Percentiles rank a stretch among this genome's conserved stretches.
Evolutionary conservation across 2,888 invertebrate species (phyloP).

Genomic region (Scelioninae gen. 1): DNA sequence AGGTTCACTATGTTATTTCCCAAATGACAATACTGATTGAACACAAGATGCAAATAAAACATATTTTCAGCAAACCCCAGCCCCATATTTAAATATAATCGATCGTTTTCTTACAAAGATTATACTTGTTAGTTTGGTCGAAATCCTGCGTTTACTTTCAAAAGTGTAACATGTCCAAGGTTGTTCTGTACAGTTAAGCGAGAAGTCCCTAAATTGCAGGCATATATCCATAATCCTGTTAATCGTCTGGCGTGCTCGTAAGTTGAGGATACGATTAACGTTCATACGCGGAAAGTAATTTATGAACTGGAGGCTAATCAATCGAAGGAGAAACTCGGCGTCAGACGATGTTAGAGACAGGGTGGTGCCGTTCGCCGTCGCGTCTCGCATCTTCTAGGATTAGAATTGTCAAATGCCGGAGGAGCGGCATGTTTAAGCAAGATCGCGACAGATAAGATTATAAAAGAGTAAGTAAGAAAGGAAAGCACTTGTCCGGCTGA

Average conservation of each 20-base stretch:
- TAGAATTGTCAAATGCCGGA: conserved; percentile 42
- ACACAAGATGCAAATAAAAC: neutral
- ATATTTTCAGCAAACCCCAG: neutral
- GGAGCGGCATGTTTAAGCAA: conserved; percentile 37
- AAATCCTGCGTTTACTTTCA: conserved; percentile 13
- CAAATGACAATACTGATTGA: neutral
- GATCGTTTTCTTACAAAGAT: neutral
- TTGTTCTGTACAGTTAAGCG: conserved; percentile 46
- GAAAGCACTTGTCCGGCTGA: conserved; percentile 56
- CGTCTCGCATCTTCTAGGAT: conserved; percentile 31
- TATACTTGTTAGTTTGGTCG: conserved; percentile 8
- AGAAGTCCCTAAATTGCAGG: conserved; percentile 46
- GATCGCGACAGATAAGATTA: conserved; percentile 64
- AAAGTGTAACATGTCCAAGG: conserved; percentile 23
- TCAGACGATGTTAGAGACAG: conserved; percentile 54
- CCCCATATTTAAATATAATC: neutral
- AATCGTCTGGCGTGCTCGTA: conserved; percentile 32
- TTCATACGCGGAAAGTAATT: conserved; percentile 57
- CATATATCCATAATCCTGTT: conserved; percentile 35
- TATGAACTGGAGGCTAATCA: conserved; percentile 55
- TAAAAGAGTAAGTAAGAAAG: conserved; percentile 61
- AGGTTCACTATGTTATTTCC: neutral
- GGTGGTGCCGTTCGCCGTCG: conserved; percentile 36
- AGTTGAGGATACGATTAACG: conserved; percentile 33
- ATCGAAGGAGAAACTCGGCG: conserved; percentile 64